Evolutionary conservation across 2,888 invertebrate species (phyloP).

Genomic region (Heteromurus nitidus): DNA sequence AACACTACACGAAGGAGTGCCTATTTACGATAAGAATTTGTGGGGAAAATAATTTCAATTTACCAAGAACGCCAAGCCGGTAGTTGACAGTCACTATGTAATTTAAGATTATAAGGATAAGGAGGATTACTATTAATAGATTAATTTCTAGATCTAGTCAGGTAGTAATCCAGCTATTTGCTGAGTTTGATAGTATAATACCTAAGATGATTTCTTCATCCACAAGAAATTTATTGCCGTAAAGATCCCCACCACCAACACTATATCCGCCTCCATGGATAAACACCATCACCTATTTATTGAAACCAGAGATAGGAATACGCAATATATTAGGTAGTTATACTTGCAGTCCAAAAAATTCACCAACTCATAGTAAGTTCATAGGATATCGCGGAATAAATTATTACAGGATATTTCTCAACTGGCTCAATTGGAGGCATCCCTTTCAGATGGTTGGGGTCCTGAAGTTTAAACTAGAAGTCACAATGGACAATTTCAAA

Average conservation of each 20-base stretch:
- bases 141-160: no score
- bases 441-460: slow-evolving; percentile 19
- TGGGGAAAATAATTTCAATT: no score
- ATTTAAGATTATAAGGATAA: no score
- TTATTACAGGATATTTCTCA: slow-evolving; percentile 35
- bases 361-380: not conserved
- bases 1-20: no score
- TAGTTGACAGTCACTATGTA: slow-evolving; percentile 43
- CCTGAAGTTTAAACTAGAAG: slow-evolving; percentile 27
- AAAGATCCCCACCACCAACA: slow-evolving; percentile 57
- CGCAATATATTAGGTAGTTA: not conserved
- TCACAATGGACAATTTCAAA: not conserved
- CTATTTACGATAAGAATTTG: no score
- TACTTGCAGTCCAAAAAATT: not conserved
- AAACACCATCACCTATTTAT: slow-evolving; percentile 58
- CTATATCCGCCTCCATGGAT: slow-evolving; percentile 67
- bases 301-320: not conserved
- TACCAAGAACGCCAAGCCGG: slow-evolving; percentile 55
- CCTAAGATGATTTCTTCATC: slow-evolving; percentile 55
- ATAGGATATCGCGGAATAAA: not conserved
- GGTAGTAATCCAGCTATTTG: no score
- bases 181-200: no score
- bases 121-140: no score
- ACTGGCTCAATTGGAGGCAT: slow-evolving; percentile 30
- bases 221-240: slow-evolving; percentile 55